phyloP scores from a whole-genome alignment of 2,888 invertebrate species.

The Drosophila anomalipes region DNA sequence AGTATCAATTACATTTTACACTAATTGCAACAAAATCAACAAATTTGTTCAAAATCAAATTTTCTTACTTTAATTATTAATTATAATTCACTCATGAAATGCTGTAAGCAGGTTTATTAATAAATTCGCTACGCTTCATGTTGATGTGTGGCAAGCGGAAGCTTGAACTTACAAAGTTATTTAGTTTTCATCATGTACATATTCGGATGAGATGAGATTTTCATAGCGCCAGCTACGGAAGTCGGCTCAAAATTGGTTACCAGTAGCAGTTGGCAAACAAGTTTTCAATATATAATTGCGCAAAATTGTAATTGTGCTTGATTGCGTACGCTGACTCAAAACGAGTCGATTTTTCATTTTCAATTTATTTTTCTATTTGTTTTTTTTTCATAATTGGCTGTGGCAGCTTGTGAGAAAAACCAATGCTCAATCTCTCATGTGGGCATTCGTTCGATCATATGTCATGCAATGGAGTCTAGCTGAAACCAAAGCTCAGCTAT shows the following conservation, averaged over 20 bases:
- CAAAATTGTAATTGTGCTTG: constrained; percentile 70
- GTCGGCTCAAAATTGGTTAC: constrained; percentile 39
- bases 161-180: constrained; percentile 24
- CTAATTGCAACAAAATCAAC: constrained; percentile 65
- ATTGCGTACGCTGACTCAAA: constrained; percentile 66
- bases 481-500: constrained; percentile 3
- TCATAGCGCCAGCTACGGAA: constrained; percentile 60
- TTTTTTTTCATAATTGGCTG: constrained; percentile 45
- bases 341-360: constrained; percentile 20
- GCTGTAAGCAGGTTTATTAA: constrained; percentile 16
- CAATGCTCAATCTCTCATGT: constrained; percentile 44
- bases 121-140: constrained; percentile 20
- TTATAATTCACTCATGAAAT: constrained; percentile 7
- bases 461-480: constrained; percentile 33
- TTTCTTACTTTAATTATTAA: constrained; percentile 29
- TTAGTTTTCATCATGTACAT: constrained; percentile 37
- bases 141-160: constrained; percentile 53
- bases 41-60: constrained; percentile 43
- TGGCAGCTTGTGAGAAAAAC: constrained; percentile 56
- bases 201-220: constrained; percentile 37
- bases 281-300: constrained; percentile 75
- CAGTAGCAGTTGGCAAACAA: constrained; percentile 51
- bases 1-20: constrained; percentile 59
- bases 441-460: constrained; percentile 36
- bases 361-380: constrained; percentile 17